Evolutionary conservation across 2,797 vertebrate species (phyloP).

Genomic region (Siniperca undulata): DNA sequence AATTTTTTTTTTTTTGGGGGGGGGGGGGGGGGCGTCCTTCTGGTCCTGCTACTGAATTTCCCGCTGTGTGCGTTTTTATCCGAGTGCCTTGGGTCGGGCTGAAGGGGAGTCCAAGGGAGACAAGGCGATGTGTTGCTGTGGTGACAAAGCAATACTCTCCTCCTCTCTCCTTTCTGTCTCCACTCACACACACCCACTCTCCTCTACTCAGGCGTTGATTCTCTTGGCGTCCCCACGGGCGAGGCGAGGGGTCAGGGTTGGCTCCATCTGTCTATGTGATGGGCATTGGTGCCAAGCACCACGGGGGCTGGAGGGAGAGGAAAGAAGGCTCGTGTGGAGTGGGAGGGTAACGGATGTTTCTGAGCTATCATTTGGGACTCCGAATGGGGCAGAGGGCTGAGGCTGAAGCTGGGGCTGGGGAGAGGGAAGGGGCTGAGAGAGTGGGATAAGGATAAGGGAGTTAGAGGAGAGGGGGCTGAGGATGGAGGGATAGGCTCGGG

Average conservation of each 20-base stretch:
- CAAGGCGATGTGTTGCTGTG: constrained; percentile 65
- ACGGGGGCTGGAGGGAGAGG: constrained; percentile 71
- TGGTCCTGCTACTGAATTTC: constrained; percentile 50
- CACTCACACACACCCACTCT: constrained; percentile 33
- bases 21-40: constrained; percentile 28
- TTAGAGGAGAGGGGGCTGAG: constrained; percentile 24
- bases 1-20: not conserved
- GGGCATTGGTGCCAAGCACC: constrained; percentile 80
- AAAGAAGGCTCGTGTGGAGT: constrained; percentile 63
- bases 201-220: constrained; percentile 72
- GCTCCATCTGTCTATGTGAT: constrained; percentile 83
- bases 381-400: constrained; percentile 54
- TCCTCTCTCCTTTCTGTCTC: constrained; percentile 50
- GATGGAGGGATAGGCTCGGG: constrained; percentile 10
- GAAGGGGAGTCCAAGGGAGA: constrained; percentile 63
- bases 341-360: constrained; percentile 73
- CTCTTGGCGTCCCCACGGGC: constrained; percentile 72
- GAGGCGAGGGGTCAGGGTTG: constrained; percentile 82
- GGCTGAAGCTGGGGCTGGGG: constrained; percentile 28
- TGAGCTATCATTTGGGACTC: constrained; percentile 72
- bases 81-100: constrained; percentile 34
- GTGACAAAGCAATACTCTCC: constrained; percentile 69
- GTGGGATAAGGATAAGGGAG: constrained; percentile 24
- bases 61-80: constrained; percentile 56
- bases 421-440: constrained; percentile 15